Evolutionary conservation across 2,113 vertebrate genomes (phyloP).

Genomic region (Siniperca chuatsi): DNA sequence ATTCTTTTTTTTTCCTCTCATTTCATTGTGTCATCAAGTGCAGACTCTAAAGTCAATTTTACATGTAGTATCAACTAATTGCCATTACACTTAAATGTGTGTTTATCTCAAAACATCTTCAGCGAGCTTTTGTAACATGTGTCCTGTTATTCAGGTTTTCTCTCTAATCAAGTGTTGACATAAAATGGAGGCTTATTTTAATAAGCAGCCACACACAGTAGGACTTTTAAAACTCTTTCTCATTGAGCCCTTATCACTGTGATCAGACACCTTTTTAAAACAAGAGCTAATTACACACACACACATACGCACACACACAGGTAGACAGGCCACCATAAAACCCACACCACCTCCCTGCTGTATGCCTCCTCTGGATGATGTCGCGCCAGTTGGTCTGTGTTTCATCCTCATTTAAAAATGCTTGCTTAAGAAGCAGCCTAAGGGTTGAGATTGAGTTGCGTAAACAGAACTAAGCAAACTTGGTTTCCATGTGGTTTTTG

Average conservation of each 20-base stretch:
- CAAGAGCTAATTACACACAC: constrained; percentile 48
- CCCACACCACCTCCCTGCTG: neutral
- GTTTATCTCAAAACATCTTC: constrained; percentile 13
- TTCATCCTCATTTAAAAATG: constrained; percentile 36
- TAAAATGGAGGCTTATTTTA: constrained; percentile 44
- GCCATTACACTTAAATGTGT: neutral
- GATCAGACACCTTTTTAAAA: constrained; percentile 56
- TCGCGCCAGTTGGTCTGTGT: constrained; percentile 25
- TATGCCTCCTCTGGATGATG: constrained; percentile 34
- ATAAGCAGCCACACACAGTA: constrained; percentile 48
- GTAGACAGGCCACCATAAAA: constrained; percentile 48
- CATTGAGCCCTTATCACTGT: constrained; percentile 43
- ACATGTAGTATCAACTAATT: neutral
- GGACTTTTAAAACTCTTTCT: constrained; percentile 11
- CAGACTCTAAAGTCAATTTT: neutral
- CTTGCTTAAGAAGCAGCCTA: constrained; percentile 23
- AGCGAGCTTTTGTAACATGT: neutral
- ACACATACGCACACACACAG: constrained; percentile 31
- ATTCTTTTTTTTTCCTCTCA: neutral
- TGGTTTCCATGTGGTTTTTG: constrained; percentile 27
- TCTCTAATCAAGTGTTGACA: constrained; percentile 51
- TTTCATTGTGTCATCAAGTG: constrained; percentile 12
- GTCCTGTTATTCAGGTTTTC: constrained; percentile 41
- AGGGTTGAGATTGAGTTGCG: constrained; percentile 10
- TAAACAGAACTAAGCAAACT: constrained; percentile 25